Base-by-base conservation (phyloP, 2,797 vertebrate genomes). In the Trichosurus vulpecula region DNA sequence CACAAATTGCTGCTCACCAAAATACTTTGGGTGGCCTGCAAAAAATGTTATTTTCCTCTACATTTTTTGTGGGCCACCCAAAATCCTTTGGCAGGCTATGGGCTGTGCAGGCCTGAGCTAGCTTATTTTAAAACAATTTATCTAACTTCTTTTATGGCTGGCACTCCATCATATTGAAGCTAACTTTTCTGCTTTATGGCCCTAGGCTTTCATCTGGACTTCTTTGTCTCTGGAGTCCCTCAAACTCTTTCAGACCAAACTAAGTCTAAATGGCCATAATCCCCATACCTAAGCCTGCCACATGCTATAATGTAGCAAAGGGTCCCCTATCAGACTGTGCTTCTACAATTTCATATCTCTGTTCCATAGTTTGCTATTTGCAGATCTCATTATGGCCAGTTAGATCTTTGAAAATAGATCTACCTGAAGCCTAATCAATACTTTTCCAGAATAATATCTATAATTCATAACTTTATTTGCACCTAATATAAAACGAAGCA, bases 391-490 rank as follows among this genome's bases (percentile, higher is more conserved):
- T 81, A 81, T 47, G 6, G 19, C n/a, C 9, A 81, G 74, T 2
- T 47, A 81, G 22, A 22, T n/a, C 9, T n/a, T 14, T 66, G 35
- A n/a, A 25, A 41, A 81, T 61, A 95, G 57, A 92, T 90, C 52
- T 57, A 0, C 1, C 53, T 52, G 1, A 74, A 97, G 93, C 94
- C 95, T 94, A 96, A 91, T 91, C 29, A 93, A 94, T 29, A 91
- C 91, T 4, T 90, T 96, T 87, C n/a, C 52, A 81, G 94, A 94
- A 93, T 61, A 91, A 87, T 74, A 96, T 95, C 95, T 93, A 56
- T 54, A 11, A 90, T 91, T 91, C 11, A 92, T 92, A 95, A 92
- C 10, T 95, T 94, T 92, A 92, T 95, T 90, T 93, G 53, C n/a
- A 53, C 93, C 25, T 22, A 47, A 92, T 22, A 92, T 22, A 54